Base-by-base conservation (phyloP, 2,888 invertebrate species). In the Archips crataeganus region DNA sequence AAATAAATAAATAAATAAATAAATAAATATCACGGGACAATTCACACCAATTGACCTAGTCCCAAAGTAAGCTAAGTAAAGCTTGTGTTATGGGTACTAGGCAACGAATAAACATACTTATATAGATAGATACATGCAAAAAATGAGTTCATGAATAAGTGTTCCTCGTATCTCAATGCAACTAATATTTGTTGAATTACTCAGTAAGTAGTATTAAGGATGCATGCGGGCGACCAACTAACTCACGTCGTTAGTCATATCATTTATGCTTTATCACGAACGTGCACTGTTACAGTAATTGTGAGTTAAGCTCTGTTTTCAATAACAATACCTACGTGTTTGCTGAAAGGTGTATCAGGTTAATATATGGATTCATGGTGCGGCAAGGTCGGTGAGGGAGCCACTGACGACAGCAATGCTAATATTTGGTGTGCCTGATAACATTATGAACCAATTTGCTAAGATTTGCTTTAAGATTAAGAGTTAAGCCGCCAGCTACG, bases 401-500 rank as follows among this genome's bases (percentile, higher is more conserved):
- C 90, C 85, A 83, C 86, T 88, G 88, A 89, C 89, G 90, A 87
- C 88, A 85, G 85, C 87, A 85, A 76, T 78, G 87, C 87, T 84
- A 94, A 94, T 93, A 93, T 94, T 93, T 93, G 89, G 85, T 81
- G 80, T 82, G 75, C 72, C 87, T 87, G 93, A 94, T 94, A 94
- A 93, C 91, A 90, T 89, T 93, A 87, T 91, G 90, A 90, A 93
- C 93, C 91, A 91, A 93, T 93, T 93, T 86, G 85, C 84, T 85
- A 85, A 93, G 91, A 93, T 94, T 94, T 94, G 85, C 89, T 89
- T 88, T 90, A 74, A 90, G 94, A 94, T 94, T 94, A 94, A 84
- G 81, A 79, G 84, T 79, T 92, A 91, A 93, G 90, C 90, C 84
- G 84, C 80, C 77, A 67, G 78, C 85, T 87, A 87, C 85, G 89